These are phyloP conservation scores for Charanyca ferruginea DNA, from an alignment of 2,888 invertebrate species.

Conservation along the genomic window DNA sequence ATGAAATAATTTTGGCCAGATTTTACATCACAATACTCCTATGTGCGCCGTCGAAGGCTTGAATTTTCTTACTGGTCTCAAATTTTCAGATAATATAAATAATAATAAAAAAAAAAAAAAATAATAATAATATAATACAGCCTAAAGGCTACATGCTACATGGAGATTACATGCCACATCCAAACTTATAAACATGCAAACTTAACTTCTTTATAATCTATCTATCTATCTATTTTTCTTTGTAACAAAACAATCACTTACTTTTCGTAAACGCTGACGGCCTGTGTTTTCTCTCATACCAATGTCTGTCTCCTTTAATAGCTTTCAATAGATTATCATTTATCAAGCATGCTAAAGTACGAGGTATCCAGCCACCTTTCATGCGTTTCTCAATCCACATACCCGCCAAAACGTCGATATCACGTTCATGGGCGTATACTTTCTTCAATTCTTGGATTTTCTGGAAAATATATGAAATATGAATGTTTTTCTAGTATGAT, in stretches of 20 bases:
- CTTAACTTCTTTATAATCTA: no score
- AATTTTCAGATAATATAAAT: no score
- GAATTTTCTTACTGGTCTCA: no score
- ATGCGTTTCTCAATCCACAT: conserved; percentile 95
- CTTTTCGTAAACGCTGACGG: conserved; percentile 73
- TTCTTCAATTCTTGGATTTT: conserved; percentile 66
- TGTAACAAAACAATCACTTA: conserved; percentile 49
- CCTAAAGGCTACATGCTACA: no score
- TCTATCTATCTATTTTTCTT: no score
- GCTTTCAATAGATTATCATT: conserved; percentile 95
- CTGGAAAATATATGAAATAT: conserved; percentile 47
- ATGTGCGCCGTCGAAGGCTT: no score
- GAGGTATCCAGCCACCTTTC: conserved; percentile 95
- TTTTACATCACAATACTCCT: no score
- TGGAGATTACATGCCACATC: no score
- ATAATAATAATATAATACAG: no score
- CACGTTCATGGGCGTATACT: conserved; percentile 91
- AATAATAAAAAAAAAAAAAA: no score
- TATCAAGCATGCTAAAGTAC: conserved; percentile 96
- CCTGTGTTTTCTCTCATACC: conserved; percentile 86
- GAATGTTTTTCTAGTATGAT: background rate
- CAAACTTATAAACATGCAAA: no score
- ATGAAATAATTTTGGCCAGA: no score
- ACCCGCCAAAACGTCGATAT: conserved; percentile 97
- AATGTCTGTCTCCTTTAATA: conserved; percentile 95